A percentile compares a stretch with the other conserved stretches of the same genome.
Evolutionary conservation across 2,888 invertebrate genomes (phyloP).

Genomic region (Spilosoma lubricipeda): DNA sequence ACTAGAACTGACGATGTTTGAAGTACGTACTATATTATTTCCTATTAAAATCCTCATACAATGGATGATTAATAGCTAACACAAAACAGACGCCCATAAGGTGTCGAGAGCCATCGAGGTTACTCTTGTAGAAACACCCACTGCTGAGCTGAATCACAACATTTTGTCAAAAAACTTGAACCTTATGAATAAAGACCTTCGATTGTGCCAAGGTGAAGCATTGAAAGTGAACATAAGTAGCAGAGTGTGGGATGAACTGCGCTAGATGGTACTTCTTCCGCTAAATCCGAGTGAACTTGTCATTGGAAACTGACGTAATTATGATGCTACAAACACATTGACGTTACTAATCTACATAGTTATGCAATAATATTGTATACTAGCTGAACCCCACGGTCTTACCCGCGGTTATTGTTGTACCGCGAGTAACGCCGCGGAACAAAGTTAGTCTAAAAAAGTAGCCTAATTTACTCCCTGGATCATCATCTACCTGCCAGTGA

Average conservation of each 20-base stretch:
- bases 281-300: not conserved
- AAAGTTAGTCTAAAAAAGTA: too few species aligned
- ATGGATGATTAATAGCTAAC: slow-evolving; percentile 38
- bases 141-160: slow-evolving; percentile 43
- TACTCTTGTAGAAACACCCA: slow-evolving; percentile 37
- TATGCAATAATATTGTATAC: not conserved
- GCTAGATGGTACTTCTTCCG: slow-evolving; percentile 38
- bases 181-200: slow-evolving; percentile 46
- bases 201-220: slow-evolving; percentile 45
- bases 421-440: too few species aligned
- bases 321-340: not conserved
- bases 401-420: too few species aligned
- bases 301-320: not conserved
- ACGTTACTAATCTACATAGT: not conserved
- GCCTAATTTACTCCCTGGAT: too few species aligned
- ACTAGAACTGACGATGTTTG: slow-evolving; percentile 3
- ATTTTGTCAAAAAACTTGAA: slow-evolving; percentile 43
- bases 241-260: slow-evolving; percentile 33
- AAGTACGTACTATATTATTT: slow-evolving; percentile 24
- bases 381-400: too few species aligned
- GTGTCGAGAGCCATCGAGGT: slow-evolving; percentile 34
- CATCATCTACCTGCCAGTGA: too few species aligned
- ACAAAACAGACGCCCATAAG: slow-evolving; percentile 36
- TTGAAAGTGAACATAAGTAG: slow-evolving; percentile 48
- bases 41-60: slow-evolving; percentile 42